A percentile compares a stretch with the other conserved stretches of the same genome.
phyloP scores from a whole-genome alignment of 1,140 invertebrate species.

The Mactra quadrangularis region DNA sequence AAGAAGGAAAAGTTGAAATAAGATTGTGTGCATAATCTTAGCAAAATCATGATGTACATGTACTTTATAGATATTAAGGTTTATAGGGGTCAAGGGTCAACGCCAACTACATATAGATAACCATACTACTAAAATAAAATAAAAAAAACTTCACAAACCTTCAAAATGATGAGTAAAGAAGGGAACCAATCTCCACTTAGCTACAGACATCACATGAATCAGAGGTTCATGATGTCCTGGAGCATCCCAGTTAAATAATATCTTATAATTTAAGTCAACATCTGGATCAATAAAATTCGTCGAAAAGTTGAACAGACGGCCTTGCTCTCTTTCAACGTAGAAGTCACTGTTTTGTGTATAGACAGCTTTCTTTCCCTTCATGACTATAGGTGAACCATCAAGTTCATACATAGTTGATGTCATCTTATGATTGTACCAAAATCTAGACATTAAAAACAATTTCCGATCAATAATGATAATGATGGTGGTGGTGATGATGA shows the following conservation, averaged over 20 bases:
- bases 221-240: constrained; percentile 8
- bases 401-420: neutral
- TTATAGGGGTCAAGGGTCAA: too few relatives aligned
- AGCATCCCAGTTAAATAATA: constrained; percentile 25
- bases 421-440: neutral
- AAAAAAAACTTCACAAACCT: too few relatives aligned
- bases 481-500: too few relatives aligned
- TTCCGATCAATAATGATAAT: too few relatives aligned
- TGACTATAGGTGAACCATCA: neutral
- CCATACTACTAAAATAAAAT: too few relatives aligned
- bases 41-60: too few relatives aligned
- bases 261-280: neutral
- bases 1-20: too few relatives aligned
- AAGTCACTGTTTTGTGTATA: neutral
- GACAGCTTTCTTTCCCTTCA: neutral
- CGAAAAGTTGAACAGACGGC: neutral
- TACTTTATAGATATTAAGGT: too few relatives aligned
- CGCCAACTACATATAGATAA: too few relatives aligned
- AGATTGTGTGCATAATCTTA: too few relatives aligned
- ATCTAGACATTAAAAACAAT: neutral
- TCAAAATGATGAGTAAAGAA: constrained; percentile 7
- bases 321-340: neutral
- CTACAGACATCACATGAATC: neutral
- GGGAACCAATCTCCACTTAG: neutral
- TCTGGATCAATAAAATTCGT: neutral